Base-by-base conservation (phyloP, 2,113 vertebrate genomes). In the Ardeotis arabs region DNA sequence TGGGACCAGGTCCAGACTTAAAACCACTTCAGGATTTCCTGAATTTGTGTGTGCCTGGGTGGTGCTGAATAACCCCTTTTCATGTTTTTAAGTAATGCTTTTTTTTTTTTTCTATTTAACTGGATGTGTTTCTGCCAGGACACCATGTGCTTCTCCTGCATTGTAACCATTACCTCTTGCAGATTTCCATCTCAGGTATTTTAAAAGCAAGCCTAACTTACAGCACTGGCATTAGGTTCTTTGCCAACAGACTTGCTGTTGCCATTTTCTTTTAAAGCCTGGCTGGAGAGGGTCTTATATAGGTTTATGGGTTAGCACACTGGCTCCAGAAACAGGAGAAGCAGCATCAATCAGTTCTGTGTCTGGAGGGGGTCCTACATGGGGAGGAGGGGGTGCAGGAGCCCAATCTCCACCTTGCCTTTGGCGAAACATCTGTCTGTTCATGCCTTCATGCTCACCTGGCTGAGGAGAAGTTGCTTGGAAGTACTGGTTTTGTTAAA, bases 281-380 rank as follows among this genome's bases (percentile, higher is more conserved):
- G 41, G 19, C 58, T 68, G 28, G 0, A 3, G 66, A 50, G 33
- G 29, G 33, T 33, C 72, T 83, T 41, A 15, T 33, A 33, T 25
- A 63, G 44, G 29, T 58, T 76, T 27, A 2, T 5, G 52, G 17
- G 52, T 66, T 56, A 45, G 17, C 28, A 44, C 10, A 4, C 19
- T 69, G 41, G 23, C n/a, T 50, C 25, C 27, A 89, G 69, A 70
- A 87, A 70, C 10, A 75, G 53, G 2, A 89, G 24, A 58, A 21
- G 14, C 14, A 72, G 19, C 33, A 21, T 27, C 22, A 55, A 17
- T n/a, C 33, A 22, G 41, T 67, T 9, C 52, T 70, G 45, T 22
- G 45, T 52, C 52, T 18, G 28, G 8, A 58, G 7, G 12, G 11
- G 2, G 41, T 47, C 62, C 49, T 37, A 4, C 2, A 0, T 0